A percentile compares a stretch with the other conserved stretches of the same genome.
Evolutionary conservation across 2,888 invertebrate genomes (phyloP).

Genomic region (Erebia palarica): DNA sequence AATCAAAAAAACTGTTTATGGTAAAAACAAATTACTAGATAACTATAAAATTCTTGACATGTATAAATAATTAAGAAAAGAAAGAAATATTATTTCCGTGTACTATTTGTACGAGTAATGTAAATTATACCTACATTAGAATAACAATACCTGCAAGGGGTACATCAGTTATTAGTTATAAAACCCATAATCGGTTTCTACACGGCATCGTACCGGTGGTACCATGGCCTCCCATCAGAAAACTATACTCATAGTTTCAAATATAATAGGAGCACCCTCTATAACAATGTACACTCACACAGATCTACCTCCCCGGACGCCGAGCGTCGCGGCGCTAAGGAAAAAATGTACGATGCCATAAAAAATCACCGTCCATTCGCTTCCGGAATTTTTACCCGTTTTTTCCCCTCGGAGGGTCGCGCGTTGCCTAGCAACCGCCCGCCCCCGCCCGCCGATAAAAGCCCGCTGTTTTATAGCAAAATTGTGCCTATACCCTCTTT

Average conservation of each 20-base stretch:
- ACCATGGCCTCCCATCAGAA: not conserved
- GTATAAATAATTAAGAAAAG: too few relatives aligned
- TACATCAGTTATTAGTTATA: too few relatives aligned
- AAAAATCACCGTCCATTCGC: slow-evolving; percentile 80
- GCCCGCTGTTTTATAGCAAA: slow-evolving; percentile 72
- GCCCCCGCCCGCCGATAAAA: slow-evolving; percentile 60
- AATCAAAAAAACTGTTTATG: too few relatives aligned
- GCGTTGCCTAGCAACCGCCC: slow-evolving; percentile 71
- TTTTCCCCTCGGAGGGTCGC: slow-evolving; percentile 80
- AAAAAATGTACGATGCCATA: slow-evolving; percentile 82
- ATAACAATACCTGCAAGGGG: too few relatives aligned
- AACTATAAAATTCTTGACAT: too few relatives aligned
- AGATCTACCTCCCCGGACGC: slow-evolving; percentile 47
- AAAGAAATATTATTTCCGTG: too few relatives aligned
- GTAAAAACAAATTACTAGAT: too few relatives aligned
- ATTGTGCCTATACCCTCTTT: slow-evolving; percentile 44
- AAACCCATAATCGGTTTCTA: too few relatives aligned
- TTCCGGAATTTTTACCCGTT: slow-evolving; percentile 81
- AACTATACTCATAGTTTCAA: not conserved
- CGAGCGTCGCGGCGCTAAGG: slow-evolving; percentile 68
- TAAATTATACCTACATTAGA: too few relatives aligned
- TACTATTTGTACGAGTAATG: too few relatives aligned
- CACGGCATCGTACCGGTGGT: too few relatives aligned
- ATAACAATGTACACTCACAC: slow-evolving; percentile 51
- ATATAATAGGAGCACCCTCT: slow-evolving; percentile 52